phyloP scores from a whole-genome alignment of 2,113 vertebrate species.

The Isurus oxyrinchus region DNA sequence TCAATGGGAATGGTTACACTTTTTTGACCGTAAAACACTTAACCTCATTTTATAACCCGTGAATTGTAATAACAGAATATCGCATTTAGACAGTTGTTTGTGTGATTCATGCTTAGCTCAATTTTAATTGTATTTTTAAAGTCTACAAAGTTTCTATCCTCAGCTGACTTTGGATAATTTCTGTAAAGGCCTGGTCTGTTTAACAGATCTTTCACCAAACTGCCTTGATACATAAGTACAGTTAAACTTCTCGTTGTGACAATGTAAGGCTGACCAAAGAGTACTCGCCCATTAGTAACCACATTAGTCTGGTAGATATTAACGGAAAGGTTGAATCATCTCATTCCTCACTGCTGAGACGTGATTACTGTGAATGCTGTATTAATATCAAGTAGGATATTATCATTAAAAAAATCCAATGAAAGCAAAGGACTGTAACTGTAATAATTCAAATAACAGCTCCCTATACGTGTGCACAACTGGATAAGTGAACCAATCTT shows the following conservation, averaged over 20 bases:
- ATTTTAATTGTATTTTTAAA: neutral
- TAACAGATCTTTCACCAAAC: neutral
- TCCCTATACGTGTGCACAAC: neutral
- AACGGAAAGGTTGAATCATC: conserved; percentile 30
- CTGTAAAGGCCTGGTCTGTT: neutral
- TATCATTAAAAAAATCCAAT: neutral
- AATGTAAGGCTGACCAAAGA: neutral
- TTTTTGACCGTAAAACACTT: neutral
- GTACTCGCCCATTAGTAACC: neutral
- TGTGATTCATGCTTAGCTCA: neutral
- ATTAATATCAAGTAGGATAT: neutral
- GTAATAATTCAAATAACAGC: neutral
- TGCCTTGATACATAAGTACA: neutral
- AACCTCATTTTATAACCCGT: neutral
- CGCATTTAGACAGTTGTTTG: neutral
- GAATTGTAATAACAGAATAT: neutral
- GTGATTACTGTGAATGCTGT: neutral
- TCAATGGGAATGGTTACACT: neutral
- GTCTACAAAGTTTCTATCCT: neutral
- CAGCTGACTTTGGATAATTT: neutral
- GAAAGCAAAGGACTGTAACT: neutral
- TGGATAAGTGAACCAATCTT: neutral
- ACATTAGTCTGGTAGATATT: neutral
- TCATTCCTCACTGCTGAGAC: conserved; percentile 21
- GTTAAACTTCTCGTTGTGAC: no score